phyloP scores from a whole-genome alignment of 2,888 invertebrate species.

The Chalcosyrphus nemorum region DNA sequence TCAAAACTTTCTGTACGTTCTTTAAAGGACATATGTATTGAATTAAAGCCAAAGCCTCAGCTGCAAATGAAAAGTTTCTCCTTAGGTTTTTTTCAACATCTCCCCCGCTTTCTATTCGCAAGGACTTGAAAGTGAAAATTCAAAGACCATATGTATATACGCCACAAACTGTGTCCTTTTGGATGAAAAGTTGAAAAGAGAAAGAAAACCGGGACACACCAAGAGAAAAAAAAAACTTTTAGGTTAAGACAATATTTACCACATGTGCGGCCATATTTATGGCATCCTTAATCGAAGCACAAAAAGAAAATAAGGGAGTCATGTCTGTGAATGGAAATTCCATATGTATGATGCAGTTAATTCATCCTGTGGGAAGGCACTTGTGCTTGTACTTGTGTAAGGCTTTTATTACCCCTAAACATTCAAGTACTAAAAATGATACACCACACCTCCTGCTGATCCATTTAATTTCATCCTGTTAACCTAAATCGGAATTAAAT shows the following conservation, averaged over 20 bases:
- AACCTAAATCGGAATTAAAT: constrained; percentile 70
- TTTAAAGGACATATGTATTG: constrained; percentile 20
- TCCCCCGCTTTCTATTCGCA: neutral
- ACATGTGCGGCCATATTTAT: constrained; percentile 74
- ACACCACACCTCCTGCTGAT: constrained; percentile 46
- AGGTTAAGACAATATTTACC: constrained; percentile 76
- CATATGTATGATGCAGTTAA: constrained; percentile 28
- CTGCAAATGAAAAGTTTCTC: constrained; percentile 28
- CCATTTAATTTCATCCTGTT: constrained; percentile 66
- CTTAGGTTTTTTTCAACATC: neutral
- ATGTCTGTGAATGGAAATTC: constrained; percentile 27
- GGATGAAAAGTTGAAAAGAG: constrained; percentile 41
- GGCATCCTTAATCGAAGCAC: constrained; percentile 70
- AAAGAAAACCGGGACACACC: constrained; percentile 49
- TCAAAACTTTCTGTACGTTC: neutral
- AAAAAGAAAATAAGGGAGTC: constrained; percentile 60
- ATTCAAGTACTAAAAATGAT: constrained; percentile 54
- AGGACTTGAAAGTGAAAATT: constrained; percentile 67
- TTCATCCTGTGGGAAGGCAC: constrained; percentile 45
- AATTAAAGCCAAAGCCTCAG: constrained; percentile 39
- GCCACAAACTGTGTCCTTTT: constrained; percentile 47
- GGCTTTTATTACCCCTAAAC: constrained; percentile 42
- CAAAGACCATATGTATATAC: constrained; percentile 67
- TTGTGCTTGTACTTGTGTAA: constrained; percentile 48
- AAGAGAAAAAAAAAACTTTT: constrained; percentile 69